Evolutionary conservation across 2,888 invertebrate species (phyloP).

Genomic region (Epistrophe grossulariae): DNA sequence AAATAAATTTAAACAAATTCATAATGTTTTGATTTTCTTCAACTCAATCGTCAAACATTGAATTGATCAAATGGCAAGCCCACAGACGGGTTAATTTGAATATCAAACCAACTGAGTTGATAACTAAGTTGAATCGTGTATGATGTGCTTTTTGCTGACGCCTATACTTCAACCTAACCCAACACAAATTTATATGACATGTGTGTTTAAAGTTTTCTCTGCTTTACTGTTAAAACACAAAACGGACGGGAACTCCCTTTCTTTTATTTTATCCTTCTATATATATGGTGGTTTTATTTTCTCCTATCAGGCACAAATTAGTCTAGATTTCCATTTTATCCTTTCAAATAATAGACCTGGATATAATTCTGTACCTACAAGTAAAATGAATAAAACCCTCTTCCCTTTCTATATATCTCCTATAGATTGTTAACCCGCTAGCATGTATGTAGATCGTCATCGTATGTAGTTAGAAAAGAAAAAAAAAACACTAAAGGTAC

Average conservation of each 20-base stretch:
- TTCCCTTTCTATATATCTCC: neutral
- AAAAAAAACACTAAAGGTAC: conserved; percentile 14
- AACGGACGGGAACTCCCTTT: neutral
- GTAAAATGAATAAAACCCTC: conserved; percentile 22
- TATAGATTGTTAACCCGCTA: neutral
- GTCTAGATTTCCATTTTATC: conserved; percentile 70
- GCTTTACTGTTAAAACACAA: conserved; percentile 29
- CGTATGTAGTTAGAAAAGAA: neutral
- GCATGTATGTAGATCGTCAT: conserved; percentile 14
- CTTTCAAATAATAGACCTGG: conserved; percentile 61
- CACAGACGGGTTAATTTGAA: no score
- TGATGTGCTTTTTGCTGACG: neutral
- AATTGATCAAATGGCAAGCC: neutral
- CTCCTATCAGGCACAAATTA: conserved; percentile 68
- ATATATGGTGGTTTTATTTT: conserved; percentile 27
- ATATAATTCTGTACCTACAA: conserved; percentile 33
- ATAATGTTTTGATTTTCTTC: no score
- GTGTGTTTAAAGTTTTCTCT: neutral
- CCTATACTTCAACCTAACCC: neutral
- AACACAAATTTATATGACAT: neutral
- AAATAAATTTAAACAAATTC: no score
- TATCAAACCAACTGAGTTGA: no score
- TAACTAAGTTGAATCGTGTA: neutral
- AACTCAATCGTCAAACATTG: no score
- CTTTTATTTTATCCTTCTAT: conserved; percentile 31